Evolutionary conservation across 1,140 invertebrate genomes (phyloP).

Genomic region (Lutraria rhynchaena): DNA sequence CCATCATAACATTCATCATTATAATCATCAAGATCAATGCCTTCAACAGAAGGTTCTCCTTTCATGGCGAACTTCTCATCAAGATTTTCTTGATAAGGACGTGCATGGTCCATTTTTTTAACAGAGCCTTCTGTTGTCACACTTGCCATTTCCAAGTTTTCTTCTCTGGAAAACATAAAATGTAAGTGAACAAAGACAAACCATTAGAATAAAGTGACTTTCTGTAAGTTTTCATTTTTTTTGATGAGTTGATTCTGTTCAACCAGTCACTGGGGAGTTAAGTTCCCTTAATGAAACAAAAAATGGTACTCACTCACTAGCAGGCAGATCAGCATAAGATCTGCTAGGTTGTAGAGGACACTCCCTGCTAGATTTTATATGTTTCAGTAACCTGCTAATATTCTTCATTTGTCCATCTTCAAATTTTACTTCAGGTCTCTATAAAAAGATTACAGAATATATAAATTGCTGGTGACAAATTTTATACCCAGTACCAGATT

Average conservation of each 20-base stretch:
- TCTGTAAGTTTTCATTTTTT: background rate
- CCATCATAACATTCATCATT: constrained; percentile 41
- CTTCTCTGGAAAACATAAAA: too few species aligned
- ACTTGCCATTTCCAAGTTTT: too few species aligned
- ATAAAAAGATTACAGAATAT: too few species aligned
- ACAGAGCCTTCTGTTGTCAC: too few species aligned
- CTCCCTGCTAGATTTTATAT: constrained; percentile 57
- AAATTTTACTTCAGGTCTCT: constrained; percentile 57
- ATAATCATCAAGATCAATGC: background rate
- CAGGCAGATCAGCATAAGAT: constrained; percentile 34
- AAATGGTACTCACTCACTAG: background rate
- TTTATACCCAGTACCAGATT: too few species aligned
- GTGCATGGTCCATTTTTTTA: too few species aligned
- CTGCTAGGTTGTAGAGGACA: constrained; percentile 51
- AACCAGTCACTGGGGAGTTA: background rate
- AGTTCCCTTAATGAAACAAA: background rate
- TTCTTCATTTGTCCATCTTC: constrained; percentile 59
- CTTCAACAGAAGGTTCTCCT: background rate
- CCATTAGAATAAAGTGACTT: background rate
- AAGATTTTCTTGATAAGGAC: too few species aligned
- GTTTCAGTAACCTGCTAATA: constrained; percentile 66
- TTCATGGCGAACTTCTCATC: background rate
- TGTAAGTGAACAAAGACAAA: background rate
- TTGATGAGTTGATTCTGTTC: background rate
- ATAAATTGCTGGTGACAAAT: too few species aligned